These are phyloP conservation scores for Leucoraja erinaceus DNA, from an alignment of 2,113 vertebrate genomes.

Conservation along the genomic window DNA sequence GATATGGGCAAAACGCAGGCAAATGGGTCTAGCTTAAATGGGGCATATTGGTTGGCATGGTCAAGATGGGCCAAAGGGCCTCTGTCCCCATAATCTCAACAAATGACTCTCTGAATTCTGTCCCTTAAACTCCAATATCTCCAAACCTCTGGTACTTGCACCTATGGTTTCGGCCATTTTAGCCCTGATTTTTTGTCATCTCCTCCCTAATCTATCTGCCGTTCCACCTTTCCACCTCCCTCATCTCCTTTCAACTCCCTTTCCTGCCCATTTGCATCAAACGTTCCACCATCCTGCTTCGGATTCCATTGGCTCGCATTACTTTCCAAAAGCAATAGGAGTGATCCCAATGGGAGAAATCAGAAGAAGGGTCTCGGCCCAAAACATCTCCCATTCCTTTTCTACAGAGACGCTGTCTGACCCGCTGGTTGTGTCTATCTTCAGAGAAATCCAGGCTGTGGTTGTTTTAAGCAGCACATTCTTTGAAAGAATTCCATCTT, in stretches of 20 bases:
- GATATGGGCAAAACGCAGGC: no score
- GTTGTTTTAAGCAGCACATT: neutral
- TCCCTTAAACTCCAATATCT: no score
- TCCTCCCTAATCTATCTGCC: neutral
- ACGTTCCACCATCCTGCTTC: neutral
- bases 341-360: neutral
- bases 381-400: no score
- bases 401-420: no score
- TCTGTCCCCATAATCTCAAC: no score
- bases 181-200: neutral
- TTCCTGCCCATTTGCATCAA: neutral
- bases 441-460: neutral
- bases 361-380: no score
- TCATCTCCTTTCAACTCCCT: neutral
- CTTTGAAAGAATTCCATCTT: neutral
- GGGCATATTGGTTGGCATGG: no score
- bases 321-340: neutral
- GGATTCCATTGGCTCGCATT: neutral
- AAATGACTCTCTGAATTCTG: no score
- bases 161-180: neutral
- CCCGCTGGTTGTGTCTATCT: no score
- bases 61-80: no score
- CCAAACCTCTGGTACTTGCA: neutral
- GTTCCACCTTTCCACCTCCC: no score
- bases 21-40: no score